Evolutionary conservation across 2,113 vertebrate species (phyloP), one percentile per base, ranked within the genome.

Genomic region (Cololabis saira): DNA sequence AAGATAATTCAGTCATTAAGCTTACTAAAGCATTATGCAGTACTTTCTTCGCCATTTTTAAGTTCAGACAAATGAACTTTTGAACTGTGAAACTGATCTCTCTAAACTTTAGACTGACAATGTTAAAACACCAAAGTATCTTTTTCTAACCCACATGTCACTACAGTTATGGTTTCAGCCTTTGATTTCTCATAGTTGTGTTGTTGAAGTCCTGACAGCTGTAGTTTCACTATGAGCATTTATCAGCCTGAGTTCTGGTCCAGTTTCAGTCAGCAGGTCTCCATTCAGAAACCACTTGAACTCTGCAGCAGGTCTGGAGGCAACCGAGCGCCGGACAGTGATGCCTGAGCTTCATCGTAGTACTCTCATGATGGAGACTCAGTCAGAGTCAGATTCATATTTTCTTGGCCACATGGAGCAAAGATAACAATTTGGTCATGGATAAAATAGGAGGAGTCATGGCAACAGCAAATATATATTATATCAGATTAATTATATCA

Each of bases 171-270:
- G 1, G n/a, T 0, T 22, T 2, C 21, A 48, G 89, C 49, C 50
- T 57, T 44, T 67, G 11, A 48, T 60, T 55, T 72, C 55, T 76
- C 58, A 71, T 41, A 22, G 71, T 91, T 72, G 12, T 70, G 37
- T 0, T 70, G 64, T 91, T 91, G 50, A 78, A 67, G 37, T 80
- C 80, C 59, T 21, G 60, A 64, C 89, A 90, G 57, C 59, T 89
- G 80, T 91, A 87, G 55, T 51, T 79, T n/a, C 52, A 16, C 22
- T 87, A 18, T 87, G 70, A 68, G 47, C 8, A n/a, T 64, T 30
- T 5, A 15, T 14, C 16, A 64, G 40, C 0, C n/a, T 64, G 21
- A 64, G 22, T 3, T 30, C n/a, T 43, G 61, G 7, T 43, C 37
- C 40, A 63, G 16, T 13, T 6, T 27, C 11, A 30, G 37, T 2